Base-by-base conservation (phyloP, 2,113 vertebrate genomes). In the Eublepharis macularius region DNA sequence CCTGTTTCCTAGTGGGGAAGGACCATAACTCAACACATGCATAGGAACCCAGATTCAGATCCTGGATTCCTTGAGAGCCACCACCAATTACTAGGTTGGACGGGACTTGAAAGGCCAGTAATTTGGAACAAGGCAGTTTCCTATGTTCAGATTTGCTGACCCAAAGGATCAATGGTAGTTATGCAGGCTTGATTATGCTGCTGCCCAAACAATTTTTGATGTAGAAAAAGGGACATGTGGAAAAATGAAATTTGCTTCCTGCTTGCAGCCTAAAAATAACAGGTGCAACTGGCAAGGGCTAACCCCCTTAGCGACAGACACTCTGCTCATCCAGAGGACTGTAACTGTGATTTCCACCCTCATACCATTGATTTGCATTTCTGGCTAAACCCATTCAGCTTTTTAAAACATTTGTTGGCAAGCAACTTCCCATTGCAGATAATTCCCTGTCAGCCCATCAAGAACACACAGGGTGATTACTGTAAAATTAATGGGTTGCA, bases 401-500 rank as follows among this genome's bases (percentile, higher is more conserved):
- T 88, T 63, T 88, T 88, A 88, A 88, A 84, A 77, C 1, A 14
- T 91, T 96, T 92, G 86, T 72, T 95, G 94, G 93, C 93, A 95
- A 91, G 91, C 81, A 73, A 83, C 85, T 92, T 93, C 90, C 92
- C 90, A 89, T 82, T 90, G 90, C 92, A 95, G 90, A 94, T 95
- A 94, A 95, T 95, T 95, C 88, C 81, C 93, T 90, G 93, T 93
- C 92, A 94, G 91, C 89, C 87, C 81, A 94, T 94, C 90, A 92
- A 39, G 3, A 94, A 85, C 57, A 83, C 93, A 92, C 76, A 21
- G 95, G 90, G 93, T 94, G 92, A 90, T 96, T 94, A 93, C 94
- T 96, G 94, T 94, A 92, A 94, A 96, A 95, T 89, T 94, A 95
- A 93, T 92, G 93, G 90, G 92, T 94, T 29, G 88, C 94, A 94